These are phyloP conservation scores for Macaria liturata DNA, from an alignment of 2,888 invertebrate species.

Conservation along the genomic window DNA sequence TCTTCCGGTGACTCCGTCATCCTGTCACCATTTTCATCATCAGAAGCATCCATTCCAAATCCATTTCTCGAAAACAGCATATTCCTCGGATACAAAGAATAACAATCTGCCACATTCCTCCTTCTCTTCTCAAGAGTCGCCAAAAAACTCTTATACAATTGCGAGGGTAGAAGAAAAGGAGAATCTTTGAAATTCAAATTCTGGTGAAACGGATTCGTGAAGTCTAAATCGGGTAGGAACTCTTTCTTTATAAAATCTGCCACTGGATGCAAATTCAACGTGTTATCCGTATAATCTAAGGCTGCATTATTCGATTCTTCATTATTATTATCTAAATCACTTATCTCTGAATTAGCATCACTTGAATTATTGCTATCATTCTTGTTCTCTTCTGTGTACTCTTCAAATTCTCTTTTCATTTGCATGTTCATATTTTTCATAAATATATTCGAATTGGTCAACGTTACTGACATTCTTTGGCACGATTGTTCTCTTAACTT, in stretches of 20 bases:
- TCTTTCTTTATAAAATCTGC: slow-evolving; percentile 79
- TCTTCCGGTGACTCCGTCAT: slow-evolving; percentile 76
- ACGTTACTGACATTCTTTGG: slow-evolving; percentile 69
- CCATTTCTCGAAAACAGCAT: slow-evolving; percentile 75
- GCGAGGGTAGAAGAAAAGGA: slow-evolving; percentile 88
- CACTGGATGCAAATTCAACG: slow-evolving; percentile 69
- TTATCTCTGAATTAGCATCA: slow-evolving; percentile 70
- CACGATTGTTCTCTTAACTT: slow-evolving; percentile 51
- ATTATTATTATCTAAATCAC: slow-evolving; percentile 69
- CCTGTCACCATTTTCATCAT: slow-evolving; percentile 73
- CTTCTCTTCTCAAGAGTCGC: slow-evolving; percentile 84
- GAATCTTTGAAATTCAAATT: slow-evolving; percentile 71
- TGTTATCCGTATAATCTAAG: slow-evolving; percentile 70
- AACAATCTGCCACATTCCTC: slow-evolving; percentile 73
- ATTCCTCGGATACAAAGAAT: slow-evolving; percentile 78
- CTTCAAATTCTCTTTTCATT: slow-evolving; percentile 75
- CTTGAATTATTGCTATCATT: slow-evolving; percentile 69
- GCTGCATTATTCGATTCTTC: slow-evolving; percentile 59
- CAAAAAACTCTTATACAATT: slow-evolving; percentile 90
- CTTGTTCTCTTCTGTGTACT: slow-evolving; percentile 62
- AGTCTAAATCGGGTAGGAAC: slow-evolving; percentile 74
- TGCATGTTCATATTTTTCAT: slow-evolving; percentile 72
- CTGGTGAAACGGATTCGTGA: slow-evolving; percentile 71
- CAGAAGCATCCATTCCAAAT: slow-evolving; percentile 70
- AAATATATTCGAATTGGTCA: slow-evolving; percentile 67